phyloP scores from a whole-genome alignment of 2,113 vertebrate genomes.

The Aythya baeri region DNA sequence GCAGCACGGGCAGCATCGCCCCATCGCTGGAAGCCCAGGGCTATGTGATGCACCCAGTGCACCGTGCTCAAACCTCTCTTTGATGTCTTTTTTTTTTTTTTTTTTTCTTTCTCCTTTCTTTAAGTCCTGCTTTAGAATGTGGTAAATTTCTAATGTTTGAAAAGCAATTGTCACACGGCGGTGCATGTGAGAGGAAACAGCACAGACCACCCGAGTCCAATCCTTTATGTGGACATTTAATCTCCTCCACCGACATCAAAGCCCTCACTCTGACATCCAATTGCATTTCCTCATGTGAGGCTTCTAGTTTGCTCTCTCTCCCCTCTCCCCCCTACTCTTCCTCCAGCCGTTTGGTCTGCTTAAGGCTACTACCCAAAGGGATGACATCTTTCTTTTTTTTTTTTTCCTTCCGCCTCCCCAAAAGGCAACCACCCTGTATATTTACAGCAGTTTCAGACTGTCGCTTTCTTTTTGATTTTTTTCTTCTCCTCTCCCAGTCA shows the following conservation, averaged over 20 bases:
- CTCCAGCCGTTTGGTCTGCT: not conserved
- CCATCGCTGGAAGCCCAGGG: accelerated
- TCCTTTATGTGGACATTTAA: slow-evolving; percentile 55
- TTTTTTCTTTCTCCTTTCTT: not conserved
- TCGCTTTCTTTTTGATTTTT: not conserved
- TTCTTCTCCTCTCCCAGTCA: not conserved
- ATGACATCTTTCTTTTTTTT: not conserved
- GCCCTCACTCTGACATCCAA: not conserved
- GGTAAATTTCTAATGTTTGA: slow-evolving; percentile 29
- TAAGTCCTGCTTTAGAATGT: slow-evolving; percentile 5
- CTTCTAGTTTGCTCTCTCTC: not conserved
- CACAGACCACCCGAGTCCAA: slow-evolving; percentile 23
- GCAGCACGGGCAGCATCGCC: not conserved
- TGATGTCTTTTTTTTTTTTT: not conserved
- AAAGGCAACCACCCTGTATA: not conserved
- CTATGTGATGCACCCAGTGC: not conserved
- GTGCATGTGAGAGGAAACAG: slow-evolving; percentile 14
- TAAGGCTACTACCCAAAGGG: not conserved
- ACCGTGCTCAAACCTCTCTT: not conserved
- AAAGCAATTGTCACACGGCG: slow-evolving; percentile 29
- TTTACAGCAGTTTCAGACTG: not conserved
- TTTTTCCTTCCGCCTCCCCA: not conserved
- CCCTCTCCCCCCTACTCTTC: not conserved
- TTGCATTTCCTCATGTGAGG: not conserved
- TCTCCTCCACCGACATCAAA: slow-evolving; percentile 47